Evolutionary conservation across 2,113 vertebrate species (phyloP), one percentile per base, ranked within the genome.

Genomic region (Bubo scandiacus): DNA sequence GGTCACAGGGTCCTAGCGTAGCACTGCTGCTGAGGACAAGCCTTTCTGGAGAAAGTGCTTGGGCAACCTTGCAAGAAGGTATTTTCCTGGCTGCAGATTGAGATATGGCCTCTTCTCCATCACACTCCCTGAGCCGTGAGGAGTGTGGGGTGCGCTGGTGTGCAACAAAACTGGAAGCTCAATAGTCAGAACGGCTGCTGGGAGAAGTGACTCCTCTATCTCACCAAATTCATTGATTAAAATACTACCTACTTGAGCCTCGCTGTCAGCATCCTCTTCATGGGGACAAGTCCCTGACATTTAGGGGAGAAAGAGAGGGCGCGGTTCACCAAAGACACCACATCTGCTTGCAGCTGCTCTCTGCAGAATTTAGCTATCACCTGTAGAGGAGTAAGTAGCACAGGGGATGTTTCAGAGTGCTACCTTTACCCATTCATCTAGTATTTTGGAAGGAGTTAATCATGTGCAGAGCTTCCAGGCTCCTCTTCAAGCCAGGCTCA

Each of bases 81-180:
- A 18, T 74, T 83, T 65, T 70, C n/a, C 43, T 27, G 59, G 22
- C 26, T 74, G 51, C 40, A 80, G 23, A 51, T 55, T 65, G 51
- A 68, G 61, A 58, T 25, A 19, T 57, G 30, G 15, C 38, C 16
- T 52, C 36, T 62, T 51, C 18, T 26, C 54, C 38, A 43, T 38
- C 51, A 54, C 55, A 18, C 34, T 81, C 25, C n/a, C 16, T 0
- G 2, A 29, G 29, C 29, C 5, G 1, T 4, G 21, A 21, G 43
- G 77, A 1, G 2, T 18, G 42, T 40, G 57, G 5, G 12, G 38
- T 29, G 36, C 58, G 9, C n/a, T 21, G 55, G 17, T 42, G 6
- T n/a, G 54, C 73, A 71, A 23, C 20, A 51, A 14, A 62, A 47
- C 29, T 36, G 38, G 22, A 58, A 94, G 47, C 22, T 47, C 3